Evolutionary conservation across 2,797 vertebrate genomes (phyloP).

Genomic region (Glossophaga mutica): DNA sequence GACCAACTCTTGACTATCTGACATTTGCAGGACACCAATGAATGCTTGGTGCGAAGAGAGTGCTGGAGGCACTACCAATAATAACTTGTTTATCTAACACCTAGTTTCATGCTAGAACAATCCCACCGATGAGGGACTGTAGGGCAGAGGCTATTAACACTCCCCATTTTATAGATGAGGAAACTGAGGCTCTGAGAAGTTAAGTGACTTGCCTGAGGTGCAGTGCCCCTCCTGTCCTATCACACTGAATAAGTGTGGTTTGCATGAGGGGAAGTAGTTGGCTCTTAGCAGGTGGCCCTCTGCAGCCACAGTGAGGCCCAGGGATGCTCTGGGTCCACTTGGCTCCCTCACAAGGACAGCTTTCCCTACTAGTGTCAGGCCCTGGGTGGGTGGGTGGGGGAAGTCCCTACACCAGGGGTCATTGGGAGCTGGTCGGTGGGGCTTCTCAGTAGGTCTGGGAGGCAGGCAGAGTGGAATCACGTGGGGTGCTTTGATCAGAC

Average conservation of each 20-base stretch:
- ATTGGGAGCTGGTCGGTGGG: accelerated
- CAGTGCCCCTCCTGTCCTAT: not conserved
- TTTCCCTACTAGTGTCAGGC: not conserved
- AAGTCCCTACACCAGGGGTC: not conserved
- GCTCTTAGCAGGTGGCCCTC: not conserved
- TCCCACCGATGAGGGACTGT: accelerated
- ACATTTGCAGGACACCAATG: not conserved
- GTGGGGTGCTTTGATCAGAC: accelerated
- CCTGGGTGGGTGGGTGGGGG: accelerated
- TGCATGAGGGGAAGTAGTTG: not conserved
- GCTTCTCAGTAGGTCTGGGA: not conserved
- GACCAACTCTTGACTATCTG: not conserved
- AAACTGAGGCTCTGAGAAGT: not conserved
- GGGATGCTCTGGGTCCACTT: not conserved
- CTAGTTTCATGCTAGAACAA: accelerated
- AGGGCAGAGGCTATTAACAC: not conserved
- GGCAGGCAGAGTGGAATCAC: not conserved
- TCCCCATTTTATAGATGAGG: not conserved
- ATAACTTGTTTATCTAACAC: not conserved
- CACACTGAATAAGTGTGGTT: not conserved
- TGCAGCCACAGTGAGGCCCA: not conserved
- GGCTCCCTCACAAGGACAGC: not conserved
- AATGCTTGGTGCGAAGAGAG: not conserved
- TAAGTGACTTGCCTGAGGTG: not conserved
- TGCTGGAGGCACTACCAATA: not conserved